Evolutionary conservation across 2,888 invertebrate species (phyloP).

Genomic region (Heliconius charithonia): DNA sequence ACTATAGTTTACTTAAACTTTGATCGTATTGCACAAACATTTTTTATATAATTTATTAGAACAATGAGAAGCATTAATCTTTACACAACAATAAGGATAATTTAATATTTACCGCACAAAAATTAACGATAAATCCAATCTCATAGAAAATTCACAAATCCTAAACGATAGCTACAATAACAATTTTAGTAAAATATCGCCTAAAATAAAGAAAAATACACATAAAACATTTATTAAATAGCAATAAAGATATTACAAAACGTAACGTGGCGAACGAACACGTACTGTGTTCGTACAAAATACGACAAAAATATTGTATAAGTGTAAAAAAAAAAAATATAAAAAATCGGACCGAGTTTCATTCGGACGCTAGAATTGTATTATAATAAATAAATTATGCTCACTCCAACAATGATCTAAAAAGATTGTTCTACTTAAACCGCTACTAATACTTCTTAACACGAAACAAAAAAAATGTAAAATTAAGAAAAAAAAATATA

Average conservation of each 20-base stretch:
- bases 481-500: constrained; percentile 29
- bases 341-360: constrained; percentile 33
- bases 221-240: neutral
- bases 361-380: constrained; percentile 32
- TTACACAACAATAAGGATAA: constrained; percentile 1
- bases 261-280: neutral
- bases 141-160: constrained; percentile 5
- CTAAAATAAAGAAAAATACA: constrained; percentile 5
- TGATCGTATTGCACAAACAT: constrained; percentile 22
- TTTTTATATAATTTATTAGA: neutral
- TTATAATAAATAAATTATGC: constrained; percentile 13
- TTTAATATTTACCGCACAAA: neutral
- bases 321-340: constrained; percentile 29
- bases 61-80: constrained; percentile 13
- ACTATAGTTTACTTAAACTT: constrained; percentile 7
- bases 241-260: neutral
- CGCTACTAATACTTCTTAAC: constrained; percentile 43
- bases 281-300: constrained; percentile 5
- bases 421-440: constrained; percentile 42
- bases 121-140: neutral
- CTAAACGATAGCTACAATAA: constrained; percentile 14
- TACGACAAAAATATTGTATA: constrained; percentile 22
- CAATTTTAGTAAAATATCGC: constrained; percentile 16
- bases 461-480: constrained; percentile 29
- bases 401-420: neutral